phyloP scores from a whole-genome alignment of 2,797 vertebrate genomes.

The Takifugu rubripes region DNA sequence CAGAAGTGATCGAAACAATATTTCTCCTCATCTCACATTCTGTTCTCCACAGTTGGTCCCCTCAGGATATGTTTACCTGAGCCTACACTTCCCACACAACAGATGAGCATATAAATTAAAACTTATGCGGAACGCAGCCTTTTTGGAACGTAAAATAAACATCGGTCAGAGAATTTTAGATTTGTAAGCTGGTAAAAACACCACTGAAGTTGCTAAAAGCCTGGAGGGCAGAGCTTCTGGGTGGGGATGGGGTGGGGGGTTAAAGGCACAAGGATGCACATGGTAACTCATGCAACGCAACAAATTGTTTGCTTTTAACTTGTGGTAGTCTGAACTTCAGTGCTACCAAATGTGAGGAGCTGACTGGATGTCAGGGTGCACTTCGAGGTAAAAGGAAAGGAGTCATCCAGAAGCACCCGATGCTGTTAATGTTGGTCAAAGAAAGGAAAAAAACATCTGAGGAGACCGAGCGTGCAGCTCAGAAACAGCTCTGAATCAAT shows the following conservation, averaged over 20 bases:
- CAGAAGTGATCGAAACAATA: too few relatives aligned
- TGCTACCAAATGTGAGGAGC: conserved; percentile 1
- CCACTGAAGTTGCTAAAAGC: conserved; percentile 28
- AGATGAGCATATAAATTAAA: conserved; percentile 37
- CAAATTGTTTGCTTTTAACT: conserved; percentile 21
- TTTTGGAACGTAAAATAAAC: conserved; percentile 30
- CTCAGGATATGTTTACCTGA: conserved; percentile 29
- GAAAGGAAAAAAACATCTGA: conserved; percentile 30
- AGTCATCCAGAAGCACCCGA: conserved; percentile 38
- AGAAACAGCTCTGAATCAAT: conserved; percentile 16
- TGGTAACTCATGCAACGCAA: conserved; percentile 18
- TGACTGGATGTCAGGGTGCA: conserved; percentile 47
- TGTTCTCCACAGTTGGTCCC: background rate
- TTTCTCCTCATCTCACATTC: too few relatives aligned
- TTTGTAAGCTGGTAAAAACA: conserved; percentile 24
- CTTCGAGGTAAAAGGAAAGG: conserved; percentile 30
- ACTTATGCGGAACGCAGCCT: conserved; percentile 33
- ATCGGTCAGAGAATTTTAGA: conserved; percentile 5
- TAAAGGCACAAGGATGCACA: conserved; percentile 16
- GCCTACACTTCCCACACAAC: conserved; percentile 35
- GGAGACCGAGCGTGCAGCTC: conserved; percentile 6
- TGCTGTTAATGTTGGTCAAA: conserved; percentile 47
- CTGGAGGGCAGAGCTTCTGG: conserved; percentile 28
- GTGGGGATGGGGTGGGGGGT: background rate
- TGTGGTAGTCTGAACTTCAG: conserved; percentile 24